Evolutionary conservation across 2,113 vertebrate species (phyloP), one percentile per base, ranked within the genome.

Genomic region (Calypte anna): DNA sequence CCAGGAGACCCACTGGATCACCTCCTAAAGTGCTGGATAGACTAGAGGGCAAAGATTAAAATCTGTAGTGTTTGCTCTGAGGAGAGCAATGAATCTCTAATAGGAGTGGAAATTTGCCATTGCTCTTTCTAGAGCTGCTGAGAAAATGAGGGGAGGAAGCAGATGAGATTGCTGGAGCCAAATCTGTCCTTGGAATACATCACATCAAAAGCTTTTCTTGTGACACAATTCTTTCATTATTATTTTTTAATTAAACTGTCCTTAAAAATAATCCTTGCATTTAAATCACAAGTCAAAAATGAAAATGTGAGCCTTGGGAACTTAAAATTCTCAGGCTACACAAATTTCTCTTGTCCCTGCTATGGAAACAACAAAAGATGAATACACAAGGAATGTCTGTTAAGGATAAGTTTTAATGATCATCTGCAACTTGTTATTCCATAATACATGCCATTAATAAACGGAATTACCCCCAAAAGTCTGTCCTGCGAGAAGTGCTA

Each of bases 351-450:
- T 91, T 84, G 93, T 90, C 84, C 30, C 54, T 88, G 70, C 82
- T 77, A 81, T 86, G 84, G 84, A 96, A 96, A 96, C 53, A 97
- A 93, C 90, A 97, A 78, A 94, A 95, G 93, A 96, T 64, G 67
- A 93, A 96, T 90, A 63, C 82, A 93, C 20, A 88, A 95, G 89
- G 89, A 97, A 94, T 95, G 82, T 94, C 95, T 97, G 97, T 86
- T 96, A 91, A 96, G 92, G 91, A 93, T 96, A 95, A 95, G 44
- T 88, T 96, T 96, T 89, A 97, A 97, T 96, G 95, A 94, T 96
- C 95, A 93, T 97, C 96, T 97, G 97, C 89, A 97, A 94, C 89
- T 95, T 95, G 91, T 97, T 97, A 96, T 93, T 97, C 93, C 51
- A 95, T 96, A 96, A 97, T 96, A 78, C 74, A 90, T 90, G 84